phyloP scores from a whole-genome alignment of 2,797 vertebrate species.

The Spinibarbus caldwelli region DNA sequence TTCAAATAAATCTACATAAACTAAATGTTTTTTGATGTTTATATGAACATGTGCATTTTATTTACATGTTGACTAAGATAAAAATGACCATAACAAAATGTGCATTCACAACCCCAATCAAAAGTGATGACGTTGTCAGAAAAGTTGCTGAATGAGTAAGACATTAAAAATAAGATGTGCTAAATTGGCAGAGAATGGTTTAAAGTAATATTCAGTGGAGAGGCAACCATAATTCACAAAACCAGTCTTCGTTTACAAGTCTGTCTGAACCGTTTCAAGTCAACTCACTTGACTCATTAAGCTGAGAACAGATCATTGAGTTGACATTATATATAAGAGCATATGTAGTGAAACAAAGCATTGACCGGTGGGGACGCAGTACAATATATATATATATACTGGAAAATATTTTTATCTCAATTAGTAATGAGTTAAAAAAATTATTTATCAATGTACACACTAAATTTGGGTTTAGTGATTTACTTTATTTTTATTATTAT shows the following conservation, averaged over 20 bases:
- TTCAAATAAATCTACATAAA: constrained; percentile 82
- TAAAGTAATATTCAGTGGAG: neutral
- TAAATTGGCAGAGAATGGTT: neutral
- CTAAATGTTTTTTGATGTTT: neutral
- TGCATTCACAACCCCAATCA: neutral
- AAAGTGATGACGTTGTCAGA: neutral
- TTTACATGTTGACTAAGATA: neutral
- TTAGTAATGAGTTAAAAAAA: neutral
- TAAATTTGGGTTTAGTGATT: neutral
- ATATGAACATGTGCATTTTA: neutral
- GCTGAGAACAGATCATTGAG: neutral
- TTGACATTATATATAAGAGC: neutral
- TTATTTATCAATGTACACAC: neutral
- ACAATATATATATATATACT: neutral
- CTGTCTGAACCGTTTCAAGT: neutral
- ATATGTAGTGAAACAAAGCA: neutral
- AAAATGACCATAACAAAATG: too few relatives aligned
- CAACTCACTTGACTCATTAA: neutral
- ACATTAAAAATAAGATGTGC: neutral
- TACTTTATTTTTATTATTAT: neutral
- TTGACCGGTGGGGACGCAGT: neutral
- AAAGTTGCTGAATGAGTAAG: neutral
- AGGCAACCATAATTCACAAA: neutral
- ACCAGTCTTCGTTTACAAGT: neutral
- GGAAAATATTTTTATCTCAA: neutral